phyloP scores from a whole-genome alignment of 2,113 vertebrate genomes.

The Dasyurus viverrinus region DNA sequence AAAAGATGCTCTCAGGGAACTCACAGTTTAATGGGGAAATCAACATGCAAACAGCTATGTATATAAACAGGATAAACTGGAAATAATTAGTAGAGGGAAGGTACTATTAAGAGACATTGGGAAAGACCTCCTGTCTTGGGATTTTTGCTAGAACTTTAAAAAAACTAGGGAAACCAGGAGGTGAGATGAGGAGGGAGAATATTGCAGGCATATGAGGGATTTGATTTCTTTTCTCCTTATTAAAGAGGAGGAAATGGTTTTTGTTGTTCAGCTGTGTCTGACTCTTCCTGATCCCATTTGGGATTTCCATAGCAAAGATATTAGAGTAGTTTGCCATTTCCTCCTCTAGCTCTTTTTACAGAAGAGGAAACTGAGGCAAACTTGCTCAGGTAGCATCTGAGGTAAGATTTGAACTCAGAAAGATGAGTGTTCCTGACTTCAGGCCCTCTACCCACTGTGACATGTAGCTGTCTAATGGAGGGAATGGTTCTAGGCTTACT shows the following conservation, averaged over 20 bases:
- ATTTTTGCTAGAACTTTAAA: background rate
- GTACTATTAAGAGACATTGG: too few relatives aligned
- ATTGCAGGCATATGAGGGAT: background rate
- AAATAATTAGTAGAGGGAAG: too few relatives aligned
- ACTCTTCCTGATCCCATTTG: background rate
- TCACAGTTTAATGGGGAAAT: too few relatives aligned
- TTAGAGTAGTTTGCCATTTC: background rate
- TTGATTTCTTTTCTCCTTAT: background rate
- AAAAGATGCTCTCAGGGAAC: too few relatives aligned
- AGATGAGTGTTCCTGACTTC: background rate
- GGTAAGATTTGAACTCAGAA: background rate
- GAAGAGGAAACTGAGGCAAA: background rate
- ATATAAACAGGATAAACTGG: too few relatives aligned
- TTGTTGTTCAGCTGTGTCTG: background rate
- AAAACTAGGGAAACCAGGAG: too few relatives aligned
- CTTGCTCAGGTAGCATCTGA: background rate
- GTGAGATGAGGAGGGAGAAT: background rate
- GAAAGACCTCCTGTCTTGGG: too few relatives aligned
- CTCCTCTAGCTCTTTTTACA: background rate
- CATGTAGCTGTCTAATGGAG: background rate
- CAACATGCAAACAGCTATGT: too few relatives aligned
- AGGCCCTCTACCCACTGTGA: background rate
- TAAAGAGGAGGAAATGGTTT: background rate
- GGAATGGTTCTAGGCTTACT: background rate
- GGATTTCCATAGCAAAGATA: background rate